Evolutionary conservation across 2,888 invertebrate genomes (phyloP).

Genomic region (Tipula confusa): DNA sequence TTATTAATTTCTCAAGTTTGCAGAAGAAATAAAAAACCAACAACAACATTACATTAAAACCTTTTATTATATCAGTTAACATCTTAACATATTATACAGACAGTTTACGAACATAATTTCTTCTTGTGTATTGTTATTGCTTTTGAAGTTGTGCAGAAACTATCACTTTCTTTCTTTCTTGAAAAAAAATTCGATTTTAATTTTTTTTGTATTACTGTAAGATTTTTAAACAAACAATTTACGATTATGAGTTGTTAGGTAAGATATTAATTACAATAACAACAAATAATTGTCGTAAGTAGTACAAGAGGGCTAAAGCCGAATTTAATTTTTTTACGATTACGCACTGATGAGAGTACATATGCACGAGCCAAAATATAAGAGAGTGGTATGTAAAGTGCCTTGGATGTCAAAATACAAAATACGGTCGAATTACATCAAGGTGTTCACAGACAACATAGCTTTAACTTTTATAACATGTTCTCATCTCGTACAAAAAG

Average conservation of each 20-base stretch:
- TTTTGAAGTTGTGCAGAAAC: constrained; percentile 3
- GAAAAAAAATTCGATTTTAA: neutral
- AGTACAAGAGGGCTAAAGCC: neutral
- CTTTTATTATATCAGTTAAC: constrained; percentile 20
- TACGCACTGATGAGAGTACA: neutral
- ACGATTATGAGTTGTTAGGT: neutral
- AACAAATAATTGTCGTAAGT: neutral
- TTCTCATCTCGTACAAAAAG: too few relatives aligned
- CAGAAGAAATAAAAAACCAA: neutral
- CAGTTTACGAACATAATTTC: neutral
- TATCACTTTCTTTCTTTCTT: neutral
- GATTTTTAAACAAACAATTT: neutral
- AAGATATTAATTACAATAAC: neutral
- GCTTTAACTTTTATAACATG: too few relatives aligned
- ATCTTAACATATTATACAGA: neutral
- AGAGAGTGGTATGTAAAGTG: too few relatives aligned
- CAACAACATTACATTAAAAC: too few relatives aligned
- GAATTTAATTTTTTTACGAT: neutral
- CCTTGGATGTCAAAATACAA: too few relatives aligned
- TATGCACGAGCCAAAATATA: too few relatives aligned
- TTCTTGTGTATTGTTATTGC: neutral
- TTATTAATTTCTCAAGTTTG: neutral
- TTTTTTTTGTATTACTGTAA: too few relatives aligned
- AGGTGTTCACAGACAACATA: too few relatives aligned
- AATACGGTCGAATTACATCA: too few relatives aligned